Conservation (phyloP, 2,888 invertebrate genomes). For the Acronicta psi region DNA sequence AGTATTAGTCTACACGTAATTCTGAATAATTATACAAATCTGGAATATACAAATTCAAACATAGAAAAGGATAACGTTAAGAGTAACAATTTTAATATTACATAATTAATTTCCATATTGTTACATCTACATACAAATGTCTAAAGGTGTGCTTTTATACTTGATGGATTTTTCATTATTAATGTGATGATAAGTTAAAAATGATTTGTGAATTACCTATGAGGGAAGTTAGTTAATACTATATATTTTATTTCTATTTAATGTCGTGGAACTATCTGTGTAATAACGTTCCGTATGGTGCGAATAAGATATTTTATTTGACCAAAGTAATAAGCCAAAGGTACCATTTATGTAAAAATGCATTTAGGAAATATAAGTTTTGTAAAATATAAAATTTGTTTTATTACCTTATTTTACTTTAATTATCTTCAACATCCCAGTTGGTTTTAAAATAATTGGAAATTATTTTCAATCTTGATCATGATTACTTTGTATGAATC, state of each 20-base stretch:
- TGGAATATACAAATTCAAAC: no score
- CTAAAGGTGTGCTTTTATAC: constrained; percentile 13
- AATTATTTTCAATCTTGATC: no score
- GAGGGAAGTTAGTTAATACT: constrained; percentile 29
- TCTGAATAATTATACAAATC: background rate
- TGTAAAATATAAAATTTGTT: constrained; percentile 27
- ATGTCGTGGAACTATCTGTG: constrained; percentile 1
- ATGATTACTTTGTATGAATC: no score
- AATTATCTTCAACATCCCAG: background rate
- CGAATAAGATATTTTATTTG: constrained; percentile 19
- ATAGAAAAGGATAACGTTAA: background rate
- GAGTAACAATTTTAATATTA: background rate
- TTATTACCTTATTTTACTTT: background rate
- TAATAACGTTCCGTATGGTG: background rate
- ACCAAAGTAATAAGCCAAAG: constrained; percentile 44
- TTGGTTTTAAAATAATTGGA: no score
- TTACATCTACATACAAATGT: constrained; percentile 3
- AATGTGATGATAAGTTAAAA: constrained; percentile 12
- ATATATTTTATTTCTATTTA: constrained; percentile 2
- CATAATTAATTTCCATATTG: no score
- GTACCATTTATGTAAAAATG: constrained; percentile 50
- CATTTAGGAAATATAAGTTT: constrained; percentile 59
- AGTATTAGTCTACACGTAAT: background rate
- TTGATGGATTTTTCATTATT: constrained; percentile 9
- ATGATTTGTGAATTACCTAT: constrained; percentile 18